These are phyloP conservation scores for Acanthornis magna DNA, from an alignment of 2,797 vertebrate genomes.

Conservation along the genomic window DNA sequence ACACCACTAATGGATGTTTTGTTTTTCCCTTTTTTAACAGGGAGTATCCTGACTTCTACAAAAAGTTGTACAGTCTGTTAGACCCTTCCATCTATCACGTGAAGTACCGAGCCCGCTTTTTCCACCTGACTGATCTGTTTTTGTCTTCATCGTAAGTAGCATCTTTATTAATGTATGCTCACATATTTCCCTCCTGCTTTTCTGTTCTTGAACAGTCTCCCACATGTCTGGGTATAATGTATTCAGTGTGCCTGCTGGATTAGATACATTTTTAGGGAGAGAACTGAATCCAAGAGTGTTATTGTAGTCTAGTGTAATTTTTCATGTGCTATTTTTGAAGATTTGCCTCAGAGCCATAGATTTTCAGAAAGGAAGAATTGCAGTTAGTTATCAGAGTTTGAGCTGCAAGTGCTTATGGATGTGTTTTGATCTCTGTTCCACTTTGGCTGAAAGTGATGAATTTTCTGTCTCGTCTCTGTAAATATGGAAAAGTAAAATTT, in stretches of 20 bases:
- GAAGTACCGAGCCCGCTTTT: constrained; percentile 93
- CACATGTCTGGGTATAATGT: neutral
- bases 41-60: constrained; percentile 96
- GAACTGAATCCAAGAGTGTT: neutral
- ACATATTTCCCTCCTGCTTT: neutral
- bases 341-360: neutral
- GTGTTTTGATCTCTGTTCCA: neutral
- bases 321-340: neutral
- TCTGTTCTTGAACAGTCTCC: neutral
- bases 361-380: neutral
- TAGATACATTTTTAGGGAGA: neutral
- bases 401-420: neutral
- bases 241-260: neutral
- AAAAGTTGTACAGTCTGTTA: constrained; percentile 90
- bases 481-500: constrained; percentile 30
- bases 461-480: neutral
- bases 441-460: neutral
- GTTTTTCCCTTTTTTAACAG: constrained; percentile 65
- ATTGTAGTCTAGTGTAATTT: neutral
- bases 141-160: constrained; percentile 91
- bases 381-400: neutral
- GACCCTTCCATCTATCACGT: constrained; percentile 92
- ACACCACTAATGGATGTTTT: neutral
- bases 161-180: neutral
- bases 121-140: constrained; percentile 89